Evolutionary conservation across 2,113 vertebrate genomes (phyloP).

Genomic region (Oenanthe oenanthe): DNA sequence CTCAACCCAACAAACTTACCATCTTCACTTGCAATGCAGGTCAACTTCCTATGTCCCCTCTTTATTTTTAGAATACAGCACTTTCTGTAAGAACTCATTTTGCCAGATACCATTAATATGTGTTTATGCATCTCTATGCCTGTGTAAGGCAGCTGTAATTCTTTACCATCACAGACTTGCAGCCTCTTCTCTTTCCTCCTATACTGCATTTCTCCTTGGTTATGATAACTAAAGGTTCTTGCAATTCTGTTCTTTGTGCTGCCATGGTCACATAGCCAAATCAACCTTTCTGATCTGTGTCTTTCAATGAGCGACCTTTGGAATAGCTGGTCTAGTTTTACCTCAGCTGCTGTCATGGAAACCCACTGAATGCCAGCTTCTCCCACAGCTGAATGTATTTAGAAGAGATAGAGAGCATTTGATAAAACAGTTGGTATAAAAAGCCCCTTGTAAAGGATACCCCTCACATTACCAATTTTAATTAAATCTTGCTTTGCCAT

Average conservation of each 20-base stretch:
- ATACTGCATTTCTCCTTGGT: not conserved
- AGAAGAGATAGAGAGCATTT: not conserved
- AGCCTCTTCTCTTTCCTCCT: not conserved
- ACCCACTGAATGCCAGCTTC: constrained; percentile 26
- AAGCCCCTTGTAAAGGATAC: not conserved
- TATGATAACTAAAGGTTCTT: not conserved
- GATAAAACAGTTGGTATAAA: not conserved
- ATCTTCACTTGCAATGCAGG: not conserved
- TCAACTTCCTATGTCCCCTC: not conserved
- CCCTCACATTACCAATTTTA: not conserved
- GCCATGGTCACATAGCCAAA: constrained; percentile 1
- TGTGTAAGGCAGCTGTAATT: not conserved
- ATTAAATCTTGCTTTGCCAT: not conserved
- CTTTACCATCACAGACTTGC: not conserved
- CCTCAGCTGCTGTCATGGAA: constrained; percentile 56
- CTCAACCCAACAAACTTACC: not conserved
- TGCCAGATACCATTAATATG: not conserved
- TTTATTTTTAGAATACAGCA: not conserved
- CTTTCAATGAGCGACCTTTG: constrained; percentile 31
- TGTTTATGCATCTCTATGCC: not conserved
- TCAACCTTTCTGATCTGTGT: constrained; percentile 11
- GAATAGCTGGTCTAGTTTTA: constrained; percentile 34
- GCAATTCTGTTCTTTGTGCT: not conserved
- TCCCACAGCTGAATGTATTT: constrained; percentile 1
- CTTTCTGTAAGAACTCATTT: not conserved